phyloP scores from a whole-genome alignment of 1,140 invertebrate species.

The Drosophila bocqueti region DNA sequence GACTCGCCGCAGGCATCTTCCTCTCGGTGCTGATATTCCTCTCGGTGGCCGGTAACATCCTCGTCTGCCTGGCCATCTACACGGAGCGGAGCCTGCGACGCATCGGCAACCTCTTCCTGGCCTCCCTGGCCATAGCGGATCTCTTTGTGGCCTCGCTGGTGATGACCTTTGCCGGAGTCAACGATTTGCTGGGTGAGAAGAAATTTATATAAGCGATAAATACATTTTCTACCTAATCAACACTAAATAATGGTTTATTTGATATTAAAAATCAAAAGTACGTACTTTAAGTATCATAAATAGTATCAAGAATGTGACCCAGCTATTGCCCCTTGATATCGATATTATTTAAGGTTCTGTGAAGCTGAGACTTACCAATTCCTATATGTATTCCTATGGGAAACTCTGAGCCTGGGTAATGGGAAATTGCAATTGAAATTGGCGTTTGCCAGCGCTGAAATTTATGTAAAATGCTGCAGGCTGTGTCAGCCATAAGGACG shows the following conservation, averaged over 20 bases:
- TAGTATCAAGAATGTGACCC: background rate
- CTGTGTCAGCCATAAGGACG: conserved; percentile 30
- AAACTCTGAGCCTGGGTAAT: conserved; percentile 33
- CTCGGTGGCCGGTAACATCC: conserved; percentile 96
- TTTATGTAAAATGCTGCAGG: conserved; percentile 80
- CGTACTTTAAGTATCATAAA: background rate
- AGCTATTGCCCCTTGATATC: background rate
- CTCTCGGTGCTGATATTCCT: conserved; percentile 95
- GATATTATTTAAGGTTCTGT: background rate
- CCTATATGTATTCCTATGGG: conserved; percentile 8
- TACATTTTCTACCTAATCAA: background rate
- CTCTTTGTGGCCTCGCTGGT: conserved; percentile 97
- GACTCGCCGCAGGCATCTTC: conserved; percentile 89
- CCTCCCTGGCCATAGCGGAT: conserved; percentile 97
- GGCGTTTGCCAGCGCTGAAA: conserved; percentile 50
- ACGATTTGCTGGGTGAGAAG: conserved; percentile 89
- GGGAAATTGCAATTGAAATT: conserved; percentile 78
- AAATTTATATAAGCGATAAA: background rate
- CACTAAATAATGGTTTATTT: background rate
- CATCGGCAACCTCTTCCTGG: conserved; percentile 97
- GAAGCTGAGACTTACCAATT: background rate
- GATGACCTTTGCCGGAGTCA: conserved; percentile 96
- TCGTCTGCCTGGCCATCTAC: conserved; percentile 98
- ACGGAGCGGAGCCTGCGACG: conserved; percentile 96
- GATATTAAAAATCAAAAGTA: background rate